Evolutionary conservation across 2,888 invertebrate species (phyloP), one percentile per base, ranked within the genome.

Genomic region (Lycia hirtaria): DNA sequence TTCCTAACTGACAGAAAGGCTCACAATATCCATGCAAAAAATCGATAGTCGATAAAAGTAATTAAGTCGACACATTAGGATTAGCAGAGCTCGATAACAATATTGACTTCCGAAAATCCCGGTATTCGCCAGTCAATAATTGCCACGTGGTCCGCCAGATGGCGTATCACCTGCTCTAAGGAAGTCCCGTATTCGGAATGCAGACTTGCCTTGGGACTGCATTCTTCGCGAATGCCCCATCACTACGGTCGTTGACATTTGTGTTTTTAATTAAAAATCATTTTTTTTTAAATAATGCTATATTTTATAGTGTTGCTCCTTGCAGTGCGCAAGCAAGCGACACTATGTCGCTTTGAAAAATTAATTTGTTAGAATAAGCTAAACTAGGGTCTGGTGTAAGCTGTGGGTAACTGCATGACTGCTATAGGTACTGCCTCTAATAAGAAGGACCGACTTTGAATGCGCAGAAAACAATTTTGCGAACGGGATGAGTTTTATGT

Each of bases 121-220:
- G 74, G 76, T 81, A 77, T 78, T 80, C 76, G 80, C 72, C 73
- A 77, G 80, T 81, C 75, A 76, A 60, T 75, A 73, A 71, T 82
- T 82, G 86, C 83, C 89, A 86, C 88, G 88, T 86, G 88, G 81
- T 73, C 62, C 45, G 73, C 85, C 90, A 89, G 85, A 85, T 89
- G 89, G 78, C 60, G 65, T 69, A 80, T 84, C 89, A 88, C 89
- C 90, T 88, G 88, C 83, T 70, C 62, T 64, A 68, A 67, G 67
- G 72, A 69, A 69, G 45, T 41, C 60, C 61, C 50, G 41, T 47
- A 22, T 40, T 19, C 48, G 38, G 24, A 41, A 78, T 77, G 76
- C 81, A 78, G 83, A 74, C 73, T 53, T 41, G 66, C 67, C 72
- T 73, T 69, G 74, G 81, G 80, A 76, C 84, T 73, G 81, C 87